Conservation (phyloP, 2,113 vertebrate genomes). For the Sigmodon hispidus region DNA sequence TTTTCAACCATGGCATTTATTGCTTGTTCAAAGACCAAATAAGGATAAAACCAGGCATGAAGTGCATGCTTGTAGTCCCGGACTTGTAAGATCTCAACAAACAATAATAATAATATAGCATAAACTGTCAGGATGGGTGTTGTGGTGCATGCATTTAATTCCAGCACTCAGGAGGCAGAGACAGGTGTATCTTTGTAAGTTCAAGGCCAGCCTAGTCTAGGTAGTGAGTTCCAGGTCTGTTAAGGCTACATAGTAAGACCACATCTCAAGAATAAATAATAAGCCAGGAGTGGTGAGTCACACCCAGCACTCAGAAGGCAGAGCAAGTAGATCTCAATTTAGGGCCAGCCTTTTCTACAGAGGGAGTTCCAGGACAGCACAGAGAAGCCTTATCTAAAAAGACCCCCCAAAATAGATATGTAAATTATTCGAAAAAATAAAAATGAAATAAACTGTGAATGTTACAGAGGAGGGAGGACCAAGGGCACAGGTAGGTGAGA, state of each 20-base stretch:
- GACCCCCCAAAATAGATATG: too few species aligned
- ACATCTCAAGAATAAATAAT: background rate
- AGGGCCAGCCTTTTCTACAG: background rate
- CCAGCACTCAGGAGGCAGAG: background rate
- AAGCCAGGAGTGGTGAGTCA: too few species aligned
- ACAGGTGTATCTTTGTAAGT: background rate
- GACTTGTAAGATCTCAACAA: background rate
- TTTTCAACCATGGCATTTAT: background rate
- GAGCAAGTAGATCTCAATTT: background rate
- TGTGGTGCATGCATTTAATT: too few species aligned
- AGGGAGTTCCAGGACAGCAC: background rate
- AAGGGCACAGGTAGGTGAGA: background rate
- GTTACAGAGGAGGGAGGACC: background rate
- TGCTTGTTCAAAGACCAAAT: constrained; percentile 24
- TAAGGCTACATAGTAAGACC: background rate
- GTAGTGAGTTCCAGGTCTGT: background rate
- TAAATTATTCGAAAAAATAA: background rate
- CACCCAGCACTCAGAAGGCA: background rate
- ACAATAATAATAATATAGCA: background rate
- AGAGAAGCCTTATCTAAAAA: too few species aligned
- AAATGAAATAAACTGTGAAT: constrained; percentile 5
- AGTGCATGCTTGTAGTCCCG: too few species aligned
- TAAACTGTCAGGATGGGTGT: background rate
- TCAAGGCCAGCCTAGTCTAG: background rate
- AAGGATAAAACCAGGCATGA: background rate